Conservation (phyloP, 2,888 invertebrate species). For the Arrhopalites spinosus region DNA sequence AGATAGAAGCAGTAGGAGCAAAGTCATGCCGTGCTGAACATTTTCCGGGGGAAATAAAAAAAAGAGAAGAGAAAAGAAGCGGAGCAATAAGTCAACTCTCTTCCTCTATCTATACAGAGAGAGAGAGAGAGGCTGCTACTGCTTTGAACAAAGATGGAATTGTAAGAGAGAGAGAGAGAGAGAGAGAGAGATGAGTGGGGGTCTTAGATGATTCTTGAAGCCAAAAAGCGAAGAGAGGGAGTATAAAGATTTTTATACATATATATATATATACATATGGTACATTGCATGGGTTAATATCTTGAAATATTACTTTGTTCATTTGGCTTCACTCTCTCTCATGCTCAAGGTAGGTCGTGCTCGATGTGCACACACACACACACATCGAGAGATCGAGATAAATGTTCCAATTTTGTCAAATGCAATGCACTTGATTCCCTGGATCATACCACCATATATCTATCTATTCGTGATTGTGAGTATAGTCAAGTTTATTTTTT, state of each 20-base stretch:
- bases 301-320: background rate
- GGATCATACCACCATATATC: background rate
- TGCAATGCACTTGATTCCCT: background rate
- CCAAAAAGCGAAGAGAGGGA: too few relatives aligned
- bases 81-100: slow-evolving; percentile 11
- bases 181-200: background rate
- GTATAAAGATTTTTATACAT: too few relatives aligned
- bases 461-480: too few relatives aligned
- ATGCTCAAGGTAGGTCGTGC: slow-evolving; percentile 1
- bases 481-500: too few relatives aligned
- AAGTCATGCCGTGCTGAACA: background rate
- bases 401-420: slow-evolving; percentile 1
- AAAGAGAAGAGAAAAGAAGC: background rate
- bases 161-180: background rate
- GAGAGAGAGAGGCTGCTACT: background rate
- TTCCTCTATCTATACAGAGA: background rate
- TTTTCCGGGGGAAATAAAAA: background rate
- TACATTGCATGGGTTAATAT: too few relatives aligned
- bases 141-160: background rate
- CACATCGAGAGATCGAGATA: background rate
- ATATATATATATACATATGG: too few relatives aligned
- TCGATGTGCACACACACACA: too few relatives aligned
- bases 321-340: slow-evolving; percentile 3
- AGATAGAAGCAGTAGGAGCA: background rate
- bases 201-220: too few relatives aligned